Evolutionary conservation across 2,888 invertebrate genomes (phyloP).

Genomic region (Callyntrura guangdongensis): DNA sequence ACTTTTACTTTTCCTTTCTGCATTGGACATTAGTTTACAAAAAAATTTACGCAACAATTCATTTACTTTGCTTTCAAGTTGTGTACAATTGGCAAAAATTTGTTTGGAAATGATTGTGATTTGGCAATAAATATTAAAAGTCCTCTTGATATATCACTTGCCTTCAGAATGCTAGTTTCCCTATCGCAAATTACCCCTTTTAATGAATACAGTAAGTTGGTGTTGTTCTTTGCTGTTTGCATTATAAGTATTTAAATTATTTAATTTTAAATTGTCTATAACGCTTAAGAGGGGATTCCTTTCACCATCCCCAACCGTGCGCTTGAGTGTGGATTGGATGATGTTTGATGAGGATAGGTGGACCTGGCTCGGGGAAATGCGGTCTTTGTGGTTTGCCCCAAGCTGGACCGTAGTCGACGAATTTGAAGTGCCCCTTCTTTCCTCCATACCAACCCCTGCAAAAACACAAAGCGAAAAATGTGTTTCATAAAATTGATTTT

Average conservation of each 20-base stretch:
- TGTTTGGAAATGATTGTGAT: not conserved
- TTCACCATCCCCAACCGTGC: constrained; percentile 66
- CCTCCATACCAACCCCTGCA: constrained; percentile 72
- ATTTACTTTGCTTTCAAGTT: not conserved
- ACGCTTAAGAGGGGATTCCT: not conserved
- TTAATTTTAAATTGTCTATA: too few species aligned
- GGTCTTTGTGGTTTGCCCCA: constrained; percentile 77
- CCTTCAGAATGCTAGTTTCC: constrained; percentile 4
- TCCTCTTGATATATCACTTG: constrained; percentile 35
- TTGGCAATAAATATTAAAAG: constrained; percentile 34
- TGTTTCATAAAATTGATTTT: too few species aligned
- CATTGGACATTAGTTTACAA: constrained; percentile 15
- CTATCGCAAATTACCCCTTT: constrained; percentile 59
- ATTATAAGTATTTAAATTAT: too few species aligned
- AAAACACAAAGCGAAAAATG: not conserved
- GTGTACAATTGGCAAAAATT: not conserved
- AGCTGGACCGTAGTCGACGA: constrained; percentile 72
- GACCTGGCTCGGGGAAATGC: constrained; percentile 79
- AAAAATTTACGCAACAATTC: not conserved
- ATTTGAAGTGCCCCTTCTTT: constrained; percentile 74
- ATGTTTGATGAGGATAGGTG: constrained; percentile 78
- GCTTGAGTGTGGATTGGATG: constrained; percentile 68
- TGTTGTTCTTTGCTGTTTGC: constrained; percentile 11
- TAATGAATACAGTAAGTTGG: constrained; percentile 42
- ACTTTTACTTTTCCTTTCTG: constrained; percentile 27